phyloP scores from a whole-genome alignment of 1,140 invertebrate genomes.

The Lordiphosa collinella region DNA sequence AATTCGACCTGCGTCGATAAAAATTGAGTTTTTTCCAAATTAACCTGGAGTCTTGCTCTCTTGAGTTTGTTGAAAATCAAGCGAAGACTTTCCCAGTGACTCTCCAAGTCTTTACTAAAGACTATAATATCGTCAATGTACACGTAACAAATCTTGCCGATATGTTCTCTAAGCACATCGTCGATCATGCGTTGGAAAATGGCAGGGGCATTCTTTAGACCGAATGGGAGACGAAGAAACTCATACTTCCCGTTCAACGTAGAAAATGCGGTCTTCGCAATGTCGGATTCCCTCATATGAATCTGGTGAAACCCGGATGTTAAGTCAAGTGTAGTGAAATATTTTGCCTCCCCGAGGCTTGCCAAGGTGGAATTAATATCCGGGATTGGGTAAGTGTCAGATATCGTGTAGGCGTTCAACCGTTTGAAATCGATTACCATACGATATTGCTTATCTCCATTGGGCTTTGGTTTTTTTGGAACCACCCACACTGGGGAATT shows the following conservation, averaged over 20 bases:
- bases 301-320: conserved; percentile 12
- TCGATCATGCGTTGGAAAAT: too few species aligned
- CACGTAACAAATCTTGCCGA: too few species aligned
- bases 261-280: conserved; percentile 3
- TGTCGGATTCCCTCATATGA: conserved; percentile 6
- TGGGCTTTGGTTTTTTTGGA: conserved; percentile 1
- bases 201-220: too few species aligned
- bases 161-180: too few species aligned
- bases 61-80: too few species aligned
- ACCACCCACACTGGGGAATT: conserved; percentile 6
- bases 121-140: too few species aligned
- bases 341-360: neutral
- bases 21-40: too few species aligned
- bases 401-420: conserved; percentile 6
- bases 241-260: conserved; percentile 4
- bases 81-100: too few species aligned
- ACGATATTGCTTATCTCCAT: conserved; percentile 2
- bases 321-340: conserved; percentile 4
- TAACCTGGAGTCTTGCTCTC: too few species aligned
- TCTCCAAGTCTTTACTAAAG: too few species aligned
- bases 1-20: too few species aligned
- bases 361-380: conserved; percentile 10
- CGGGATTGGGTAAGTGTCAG: conserved; percentile 2
- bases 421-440: conserved; percentile 13
- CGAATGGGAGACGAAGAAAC: too few species aligned